Evolutionary conservation across 2,797 vertebrate species (phyloP), one percentile per base, ranked within the genome.

Genomic region (Lophius americanus): DNA sequence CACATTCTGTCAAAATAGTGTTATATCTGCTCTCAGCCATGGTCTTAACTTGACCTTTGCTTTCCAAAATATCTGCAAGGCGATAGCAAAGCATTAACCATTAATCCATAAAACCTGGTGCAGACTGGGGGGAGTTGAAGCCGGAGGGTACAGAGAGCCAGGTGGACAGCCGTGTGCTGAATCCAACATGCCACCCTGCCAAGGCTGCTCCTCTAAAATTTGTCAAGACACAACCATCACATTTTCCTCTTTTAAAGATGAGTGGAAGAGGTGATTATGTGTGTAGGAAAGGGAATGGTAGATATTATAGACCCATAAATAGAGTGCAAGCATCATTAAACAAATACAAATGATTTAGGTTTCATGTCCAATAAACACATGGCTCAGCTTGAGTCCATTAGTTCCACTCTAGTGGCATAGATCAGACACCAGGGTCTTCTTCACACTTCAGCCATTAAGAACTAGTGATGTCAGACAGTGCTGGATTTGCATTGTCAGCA

Each of bases 351-450:
- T 88, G 58, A 92, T 91, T 91, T 84, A 87, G 63, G 73, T 70
- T 85, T 75, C 61, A 79, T 61, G 79, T 88, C 74, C 57, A 75
- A 79, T 89, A 87, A 91, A 89, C 76, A 79, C 73, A 55, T 71
- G 12, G 53, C 81, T 78, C 88, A 89, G 91, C 88, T 90, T 87
- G 85, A 75, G 51, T 83, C 83, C 79, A 90, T 93, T 88, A 91
- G 82, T 90, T 91, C 81, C 76, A 82, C 80, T 73, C 82, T 72
- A 90, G 68, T 82, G 85, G 77, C 87, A 83, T 84, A 88, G 83
- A 75, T 86, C 75, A 87, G 82, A 91, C 76, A 35, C 73, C 49
- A 44, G 54, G 75, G 75, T 60, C 79, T 83, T 75, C 78, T 79
- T 80, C 68, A 69, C 64, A 75, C 60, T 61, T 49, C 68, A 67